Evolutionary conservation across 2,888 invertebrate genomes (phyloP).

Genomic region (Dolichopus griseipennis): DNA sequence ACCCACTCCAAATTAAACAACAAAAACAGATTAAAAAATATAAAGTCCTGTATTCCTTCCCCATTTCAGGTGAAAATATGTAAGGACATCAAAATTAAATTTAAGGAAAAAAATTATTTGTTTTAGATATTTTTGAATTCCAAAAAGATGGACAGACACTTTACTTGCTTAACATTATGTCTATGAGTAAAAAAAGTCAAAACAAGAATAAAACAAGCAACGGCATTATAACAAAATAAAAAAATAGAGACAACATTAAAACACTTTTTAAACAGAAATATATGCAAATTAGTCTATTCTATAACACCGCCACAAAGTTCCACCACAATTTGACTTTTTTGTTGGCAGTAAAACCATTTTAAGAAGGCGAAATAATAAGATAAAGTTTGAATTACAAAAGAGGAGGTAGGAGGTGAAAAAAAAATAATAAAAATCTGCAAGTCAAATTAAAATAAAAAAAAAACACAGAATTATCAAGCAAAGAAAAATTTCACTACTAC

Average conservation of each 20-base stretch:
- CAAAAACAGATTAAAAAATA: not conserved
- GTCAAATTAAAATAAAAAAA: no score
- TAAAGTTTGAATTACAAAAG: not conserved
- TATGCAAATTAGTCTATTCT: not conserved
- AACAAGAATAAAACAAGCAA: no score
- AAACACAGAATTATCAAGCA: no score
- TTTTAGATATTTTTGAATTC: not conserved
- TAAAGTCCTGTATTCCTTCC: not conserved
- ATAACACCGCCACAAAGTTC: not conserved
- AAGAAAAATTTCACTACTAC: not conserved
- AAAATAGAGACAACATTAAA: not conserved
- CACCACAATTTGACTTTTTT: not conserved
- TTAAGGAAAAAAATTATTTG: no score
- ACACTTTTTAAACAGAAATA: not conserved
- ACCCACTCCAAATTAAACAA: not conserved
- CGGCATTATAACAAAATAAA: not conserved
- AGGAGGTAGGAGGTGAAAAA: no score
- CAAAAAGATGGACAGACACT: conserved; percentile 1
- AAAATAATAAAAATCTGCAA: no score
- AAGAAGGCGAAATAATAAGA: not conserved
- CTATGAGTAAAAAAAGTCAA: no score
- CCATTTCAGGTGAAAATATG: no score
- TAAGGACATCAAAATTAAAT: no score
- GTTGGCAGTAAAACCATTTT: not conserved
- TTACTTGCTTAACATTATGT: not conserved